A percentile compares a stretch with the other conserved stretches of the same genome.
Evolutionary conservation across 2,797 vertebrate genomes (phyloP).

Genomic region (Phalloptychus januarius): DNA sequence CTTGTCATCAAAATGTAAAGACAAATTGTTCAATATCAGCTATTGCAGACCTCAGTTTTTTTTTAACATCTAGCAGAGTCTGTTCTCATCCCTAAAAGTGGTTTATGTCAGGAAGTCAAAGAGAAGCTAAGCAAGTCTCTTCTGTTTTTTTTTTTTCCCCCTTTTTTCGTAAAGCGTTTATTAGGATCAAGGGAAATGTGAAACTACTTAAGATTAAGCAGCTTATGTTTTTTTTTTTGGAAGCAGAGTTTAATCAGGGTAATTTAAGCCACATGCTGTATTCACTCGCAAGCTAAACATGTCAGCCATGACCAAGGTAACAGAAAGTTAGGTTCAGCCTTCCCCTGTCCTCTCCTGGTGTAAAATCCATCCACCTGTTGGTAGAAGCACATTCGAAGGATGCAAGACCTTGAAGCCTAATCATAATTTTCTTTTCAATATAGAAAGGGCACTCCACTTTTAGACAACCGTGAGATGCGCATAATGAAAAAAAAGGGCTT

Average conservation of each 20-base stretch:
- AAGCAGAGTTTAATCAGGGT: conserved; percentile 71
- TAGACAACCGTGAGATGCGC: conserved; percentile 16
- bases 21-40: conserved; percentile 7
- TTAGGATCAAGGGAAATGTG: conserved; percentile 71
- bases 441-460: conserved; percentile 16
- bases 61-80: conserved; percentile 13
- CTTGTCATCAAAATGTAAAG: conserved; percentile 4
- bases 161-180: conserved; percentile 46
- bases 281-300: conserved; percentile 64
- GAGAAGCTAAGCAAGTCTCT: conserved; percentile 49
- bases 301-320: conserved; percentile 73
- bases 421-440: conserved; percentile 14
- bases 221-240: conserved; percentile 70
- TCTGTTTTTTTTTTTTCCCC: conserved; percentile 36
- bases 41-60: conserved; percentile 12
- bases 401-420: conserved; percentile 10
- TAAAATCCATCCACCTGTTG: conserved; percentile 54
- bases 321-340: conserved; percentile 55
- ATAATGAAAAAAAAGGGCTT: conserved; percentile 37
- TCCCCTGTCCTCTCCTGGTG: conserved; percentile 38
- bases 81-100: conserved; percentile 44
- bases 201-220: conserved; percentile 77
- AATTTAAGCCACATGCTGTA: conserved; percentile 73
- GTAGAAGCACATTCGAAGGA: conserved; percentile 26
- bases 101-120: conserved; percentile 49